Base-by-base conservation (phyloP, 2,888 invertebrate species). In the Calliopum simillimum region DNA sequence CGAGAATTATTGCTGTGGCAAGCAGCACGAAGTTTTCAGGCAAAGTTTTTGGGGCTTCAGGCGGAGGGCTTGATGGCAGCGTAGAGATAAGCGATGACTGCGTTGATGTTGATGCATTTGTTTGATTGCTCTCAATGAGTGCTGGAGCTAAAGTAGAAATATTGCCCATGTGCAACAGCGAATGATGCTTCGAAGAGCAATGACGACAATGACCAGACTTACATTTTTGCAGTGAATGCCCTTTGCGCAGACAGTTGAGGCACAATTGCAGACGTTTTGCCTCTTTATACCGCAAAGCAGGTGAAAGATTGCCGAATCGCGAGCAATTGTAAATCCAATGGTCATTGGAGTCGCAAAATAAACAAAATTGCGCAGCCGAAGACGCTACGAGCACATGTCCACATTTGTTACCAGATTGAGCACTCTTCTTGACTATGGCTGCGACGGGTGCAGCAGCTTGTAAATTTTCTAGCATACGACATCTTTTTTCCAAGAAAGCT, bases 231-330 rank as follows among this genome's bases (percentile, higher is more conserved):
- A 73, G 13, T 13, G 63, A 43, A 63, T 75, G 73, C 2, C 74
- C 73, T 14, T 73, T 72, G 16, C 67, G 69, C 25, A 74, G 55
- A 19, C 74, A 76, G 58, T 77, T 77, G 2, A 73, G 46, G n/a
- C 74, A 76, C 44, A 76, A 49, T 2, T 69, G 55, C 55, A 71
- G 25, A 12, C 43, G 58, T 44, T 68, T 74, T 4, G 43, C 68
- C 63, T 72, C 68, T 44, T 68, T 63, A 47, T 53, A 69, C 11
- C 71, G 62, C n/a, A 58, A 8, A 11, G 25, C 5, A 3, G 74
- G 68, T 2, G 66, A 63, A 14, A 70, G 51, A 63, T 46, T 68
- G 0, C n/a, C 56, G 49, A 72, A 72, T 3, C 23, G 61, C 11
- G 62, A 8, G 47, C 68, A 73, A 46, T 33, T 65, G 8, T 46